phyloP scores from a whole-genome alignment of 1,140 invertebrate genomes.

The Macrobrachium nipponense region DNA sequence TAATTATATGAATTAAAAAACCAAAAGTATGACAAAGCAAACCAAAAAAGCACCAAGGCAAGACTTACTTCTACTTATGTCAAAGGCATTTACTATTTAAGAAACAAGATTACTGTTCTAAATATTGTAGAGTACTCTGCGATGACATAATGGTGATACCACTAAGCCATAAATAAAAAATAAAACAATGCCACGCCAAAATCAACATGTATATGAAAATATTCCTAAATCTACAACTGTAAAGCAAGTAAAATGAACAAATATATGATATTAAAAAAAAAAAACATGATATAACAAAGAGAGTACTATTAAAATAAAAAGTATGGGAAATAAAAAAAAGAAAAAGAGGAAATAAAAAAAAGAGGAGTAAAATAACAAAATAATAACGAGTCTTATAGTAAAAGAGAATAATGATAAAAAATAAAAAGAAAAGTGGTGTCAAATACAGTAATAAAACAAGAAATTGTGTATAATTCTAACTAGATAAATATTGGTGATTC shows the following conservation, averaged over 20 bases:
- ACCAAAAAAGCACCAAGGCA: too few species aligned
- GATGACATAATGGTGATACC: not conserved
- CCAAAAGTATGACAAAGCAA: too few species aligned
- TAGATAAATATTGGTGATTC: too few species aligned
- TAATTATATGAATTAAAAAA: too few species aligned
- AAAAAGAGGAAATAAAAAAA: not conserved
- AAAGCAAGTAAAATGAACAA: conserved; percentile 6
- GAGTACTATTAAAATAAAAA: not conserved
- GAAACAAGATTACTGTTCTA: too few species aligned
- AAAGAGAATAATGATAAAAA: not conserved
- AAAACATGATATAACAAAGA: not conserved
- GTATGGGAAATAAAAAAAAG: not conserved
- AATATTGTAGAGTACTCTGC: not conserved
- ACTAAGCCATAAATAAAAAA: not conserved
- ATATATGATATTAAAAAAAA: conserved; percentile 20
- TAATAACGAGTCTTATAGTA: too few species aligned
- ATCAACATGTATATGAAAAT: not conserved
- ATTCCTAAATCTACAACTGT: conserved; percentile 21
- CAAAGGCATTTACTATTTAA: too few species aligned
- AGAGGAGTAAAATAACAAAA: too few species aligned
- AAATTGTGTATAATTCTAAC: too few species aligned
- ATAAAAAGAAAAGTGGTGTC: not conserved
- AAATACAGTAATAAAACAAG: too few species aligned
- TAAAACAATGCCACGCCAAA: too few species aligned
- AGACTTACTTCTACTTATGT: too few species aligned